Conservation (phyloP, 2,888 invertebrate species). For the Leuctra nigra region DNA sequence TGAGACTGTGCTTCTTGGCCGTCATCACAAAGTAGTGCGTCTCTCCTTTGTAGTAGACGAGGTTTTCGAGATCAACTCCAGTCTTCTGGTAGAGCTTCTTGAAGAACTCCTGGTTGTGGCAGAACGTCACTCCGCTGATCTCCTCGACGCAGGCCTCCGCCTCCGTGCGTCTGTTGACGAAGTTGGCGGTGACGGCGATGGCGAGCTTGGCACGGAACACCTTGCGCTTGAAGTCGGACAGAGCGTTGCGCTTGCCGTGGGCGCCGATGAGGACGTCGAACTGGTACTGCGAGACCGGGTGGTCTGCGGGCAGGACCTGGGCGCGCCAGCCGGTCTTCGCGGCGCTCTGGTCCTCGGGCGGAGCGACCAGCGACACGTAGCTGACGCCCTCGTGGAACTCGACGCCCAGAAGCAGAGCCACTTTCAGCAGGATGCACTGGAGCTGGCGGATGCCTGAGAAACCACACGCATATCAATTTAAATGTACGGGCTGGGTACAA, state of each 20-base stretch:
- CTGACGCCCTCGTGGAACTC: slow-evolving; percentile 91
- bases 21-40: slow-evolving; percentile 99
- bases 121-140: slow-evolving; percentile 92
- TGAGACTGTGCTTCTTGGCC: slow-evolving; percentile 92
- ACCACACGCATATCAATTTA: slow-evolving; percentile 13
- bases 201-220: slow-evolving; percentile 96
- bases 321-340: slow-evolving; percentile 76
- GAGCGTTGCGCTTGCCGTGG: slow-evolving; percentile 93
- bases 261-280: slow-evolving; percentile 96
- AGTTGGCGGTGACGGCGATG: slow-evolving; percentile 99
- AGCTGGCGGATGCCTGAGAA: slow-evolving; percentile 74
- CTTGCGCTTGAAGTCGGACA: slow-evolving; percentile 84
- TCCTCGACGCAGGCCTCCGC: slow-evolving; percentile 94
- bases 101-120: slow-evolving; percentile 98
- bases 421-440: slow-evolving; percentile 93
- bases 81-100: slow-evolving; percentile 85
- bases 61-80: slow-evolving; percentile 95
- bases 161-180: slow-evolving; percentile 89
- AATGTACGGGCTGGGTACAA: too few species aligned
- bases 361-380: slow-evolving; percentile 79
- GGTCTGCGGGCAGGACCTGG: slow-evolving; percentile 64
- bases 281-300: slow-evolving; percentile 88
- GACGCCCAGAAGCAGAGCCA: slow-evolving; percentile 87
- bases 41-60: slow-evolving; percentile 99
- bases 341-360: slow-evolving; percentile 53